Percentiles rank a stretch among this genome's conserved stretches.
These are phyloP conservation scores for Sarcophaga rosellei DNA, from an alignment of 2,888 invertebrate species.

Conservation along the genomic window DNA sequence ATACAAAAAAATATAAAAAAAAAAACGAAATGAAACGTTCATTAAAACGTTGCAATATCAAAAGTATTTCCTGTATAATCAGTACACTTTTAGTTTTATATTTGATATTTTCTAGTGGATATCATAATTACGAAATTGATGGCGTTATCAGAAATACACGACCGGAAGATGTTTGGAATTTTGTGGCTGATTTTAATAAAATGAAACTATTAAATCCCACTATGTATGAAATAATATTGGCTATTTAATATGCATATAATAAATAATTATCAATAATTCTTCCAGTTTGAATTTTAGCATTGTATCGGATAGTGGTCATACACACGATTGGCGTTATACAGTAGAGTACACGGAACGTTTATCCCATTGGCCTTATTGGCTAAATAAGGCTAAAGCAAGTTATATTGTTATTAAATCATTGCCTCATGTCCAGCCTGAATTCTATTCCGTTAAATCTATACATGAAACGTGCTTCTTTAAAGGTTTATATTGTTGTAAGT, in stretches of 20 bases:
- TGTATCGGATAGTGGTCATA: conserved; percentile 85
- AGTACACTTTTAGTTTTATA: conserved; percentile 72
- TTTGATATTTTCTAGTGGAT: conserved; percentile 76
- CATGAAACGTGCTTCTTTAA: conserved; percentile 85
- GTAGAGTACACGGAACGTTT: conserved; percentile 85
- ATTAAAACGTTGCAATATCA: conserved; percentile 73
- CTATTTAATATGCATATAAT: neutral
- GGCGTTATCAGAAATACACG: conserved; percentile 83
- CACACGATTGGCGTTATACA: conserved; percentile 87
- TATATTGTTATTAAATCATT: conserved; percentile 83
- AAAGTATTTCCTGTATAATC: conserved; percentile 70
- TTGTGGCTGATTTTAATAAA: conserved; percentile 88
- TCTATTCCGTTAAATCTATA: conserved; percentile 84
- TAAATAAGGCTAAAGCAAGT: conserved; percentile 83
- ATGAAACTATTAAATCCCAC: conserved; percentile 87
- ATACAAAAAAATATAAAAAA: neutral
- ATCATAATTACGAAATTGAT: conserved; percentile 81
- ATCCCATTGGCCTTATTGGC: conserved; percentile 85
- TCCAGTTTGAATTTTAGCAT: conserved; percentile 85
- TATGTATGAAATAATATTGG: conserved; percentile 82
- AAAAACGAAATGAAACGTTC: conserved; percentile 71
- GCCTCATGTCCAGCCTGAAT: conserved; percentile 78
- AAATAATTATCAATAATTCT: conserved; percentile 20
- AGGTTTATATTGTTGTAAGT: conserved; percentile 85
- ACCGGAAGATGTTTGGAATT: conserved; percentile 87